These are phyloP conservation scores for Idaea aversata DNA, from an alignment of 2,888 invertebrate genomes.

Conservation along the genomic window DNA sequence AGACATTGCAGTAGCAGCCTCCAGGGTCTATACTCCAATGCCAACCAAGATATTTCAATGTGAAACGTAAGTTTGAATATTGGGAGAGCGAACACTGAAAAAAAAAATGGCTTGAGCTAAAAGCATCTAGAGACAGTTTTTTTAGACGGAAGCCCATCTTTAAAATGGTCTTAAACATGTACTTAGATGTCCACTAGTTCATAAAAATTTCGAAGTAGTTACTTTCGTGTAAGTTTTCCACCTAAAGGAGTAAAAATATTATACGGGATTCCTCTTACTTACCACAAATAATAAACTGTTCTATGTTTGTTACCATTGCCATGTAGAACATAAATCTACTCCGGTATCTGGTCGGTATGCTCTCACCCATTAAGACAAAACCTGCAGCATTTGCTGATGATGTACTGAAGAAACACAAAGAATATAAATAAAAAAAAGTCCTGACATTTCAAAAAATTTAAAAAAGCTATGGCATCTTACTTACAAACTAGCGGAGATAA, in stretches of 20 bases:
- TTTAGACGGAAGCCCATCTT: too few relatives aligned
- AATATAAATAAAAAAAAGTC: too few relatives aligned
- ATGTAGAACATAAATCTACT: slow-evolving; percentile 62
- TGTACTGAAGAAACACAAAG: slow-evolving; percentile 40
- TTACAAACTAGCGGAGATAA: slow-evolving; percentile 62
- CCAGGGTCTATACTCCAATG: slow-evolving; percentile 85
- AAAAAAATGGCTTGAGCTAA: background rate
- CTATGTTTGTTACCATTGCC: slow-evolving; percentile 62
- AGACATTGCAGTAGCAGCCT: slow-evolving; percentile 84
- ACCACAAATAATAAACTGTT: slow-evolving; percentile 56
- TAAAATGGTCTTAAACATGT: too few relatives aligned
- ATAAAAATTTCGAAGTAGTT: too few relatives aligned
- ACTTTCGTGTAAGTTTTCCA: too few relatives aligned
- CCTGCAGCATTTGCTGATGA: slow-evolving; percentile 67
- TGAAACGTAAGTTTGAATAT: slow-evolving; percentile 53
- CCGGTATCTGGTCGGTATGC: slow-evolving; percentile 48
- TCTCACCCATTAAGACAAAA: slow-evolving; percentile 63
- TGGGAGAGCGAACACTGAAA: slow-evolving; percentile 56
- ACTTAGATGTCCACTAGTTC: too few relatives aligned
- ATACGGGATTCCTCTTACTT: slow-evolving; percentile 21
- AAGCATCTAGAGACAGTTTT: too few relatives aligned
- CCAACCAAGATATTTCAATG: slow-evolving; percentile 56
- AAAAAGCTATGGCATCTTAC: slow-evolving; percentile 25
- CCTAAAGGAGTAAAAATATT: too few relatives aligned
- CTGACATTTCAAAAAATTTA: too few relatives aligned